Conservation (phyloP, 1,140 invertebrate species). For the Heliothis virescens region DNA sequence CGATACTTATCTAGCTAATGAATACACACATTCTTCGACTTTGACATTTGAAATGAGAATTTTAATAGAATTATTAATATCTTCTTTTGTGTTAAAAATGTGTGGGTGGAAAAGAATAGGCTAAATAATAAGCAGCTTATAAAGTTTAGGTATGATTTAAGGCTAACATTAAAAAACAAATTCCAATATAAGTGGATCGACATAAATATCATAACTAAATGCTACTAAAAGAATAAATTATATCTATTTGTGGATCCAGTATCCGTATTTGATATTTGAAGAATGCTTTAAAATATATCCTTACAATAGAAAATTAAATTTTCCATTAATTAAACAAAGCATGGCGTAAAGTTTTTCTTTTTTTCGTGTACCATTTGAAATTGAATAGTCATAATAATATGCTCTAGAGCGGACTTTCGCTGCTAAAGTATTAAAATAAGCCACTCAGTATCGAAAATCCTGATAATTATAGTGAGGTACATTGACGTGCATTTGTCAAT, state of each 20-base stretch:
- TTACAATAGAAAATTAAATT: too few species aligned
- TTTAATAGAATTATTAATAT: constrained; percentile 1
- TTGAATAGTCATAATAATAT: too few species aligned
- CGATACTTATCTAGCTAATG: not conserved
- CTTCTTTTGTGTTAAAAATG: not conserved
- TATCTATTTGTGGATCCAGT: not conserved
- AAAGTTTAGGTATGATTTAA: constrained; percentile 12
- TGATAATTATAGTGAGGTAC: too few species aligned
- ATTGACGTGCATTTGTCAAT: too few species aligned
- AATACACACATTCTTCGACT: not conserved
- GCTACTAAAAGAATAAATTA: constrained; percentile 6
- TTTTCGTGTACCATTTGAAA: too few species aligned
- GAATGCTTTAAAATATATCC: not conserved
- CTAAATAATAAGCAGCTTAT: not conserved
- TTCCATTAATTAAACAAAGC: too few species aligned
- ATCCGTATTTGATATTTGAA: not conserved
- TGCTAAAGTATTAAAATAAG: too few species aligned
- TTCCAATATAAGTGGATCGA: not conserved
- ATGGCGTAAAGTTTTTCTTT: too few species aligned
- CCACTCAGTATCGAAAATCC: too few species aligned
- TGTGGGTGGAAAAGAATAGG: constrained; percentile 5
- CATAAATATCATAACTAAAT: constrained; percentile 26
- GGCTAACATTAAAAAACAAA: constrained; percentile 30
- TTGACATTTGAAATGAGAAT: constrained; percentile 15
- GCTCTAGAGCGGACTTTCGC: too few species aligned